These are phyloP conservation scores for Oedothorax gibbosus DNA, from an alignment of 1,140 invertebrate species.

Conservation along the genomic window DNA sequence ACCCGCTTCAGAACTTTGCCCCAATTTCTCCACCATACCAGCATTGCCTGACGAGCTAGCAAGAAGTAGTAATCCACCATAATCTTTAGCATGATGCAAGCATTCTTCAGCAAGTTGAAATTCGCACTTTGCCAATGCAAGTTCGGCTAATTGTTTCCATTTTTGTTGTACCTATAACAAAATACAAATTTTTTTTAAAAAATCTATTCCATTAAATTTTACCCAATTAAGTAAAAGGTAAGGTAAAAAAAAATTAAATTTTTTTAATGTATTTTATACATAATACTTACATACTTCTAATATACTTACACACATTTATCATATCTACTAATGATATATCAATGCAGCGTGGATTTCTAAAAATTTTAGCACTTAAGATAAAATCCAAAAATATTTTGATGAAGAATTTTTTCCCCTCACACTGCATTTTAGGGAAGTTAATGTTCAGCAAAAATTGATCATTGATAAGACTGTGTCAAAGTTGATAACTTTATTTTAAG, in stretches of 20 bases:
- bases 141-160: constrained; percentile 93
- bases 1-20: constrained; percentile 75
- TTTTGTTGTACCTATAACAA: constrained; percentile 85
- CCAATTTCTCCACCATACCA: constrained; percentile 82
- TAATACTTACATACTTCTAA: too few relatives aligned
- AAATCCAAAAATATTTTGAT: too few relatives aligned
- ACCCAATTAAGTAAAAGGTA: not conserved
- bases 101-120: constrained; percentile 91
- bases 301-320: too few relatives aligned
- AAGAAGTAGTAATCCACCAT: constrained; percentile 89
- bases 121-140: constrained; percentile 84
- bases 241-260: not conserved
- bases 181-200: constrained; percentile 22
- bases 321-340: too few relatives aligned
- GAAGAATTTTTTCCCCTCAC: too few relatives aligned
- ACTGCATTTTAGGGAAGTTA: too few relatives aligned
- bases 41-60: constrained; percentile 89
- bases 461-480: too few relatives aligned
- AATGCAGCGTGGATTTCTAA: too few relatives aligned
- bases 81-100: constrained; percentile 93
- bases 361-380: too few relatives aligned
- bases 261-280: too few relatives aligned
- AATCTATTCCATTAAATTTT: not conserved
- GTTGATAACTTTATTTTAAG: too few relatives aligned
- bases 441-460: too few relatives aligned